A percentile compares a stretch with the other conserved stretches of the same genome.
Evolutionary conservation across 1,140 invertebrate genomes (phyloP).

Genomic region (Drosophila subpulchrella): DNA sequence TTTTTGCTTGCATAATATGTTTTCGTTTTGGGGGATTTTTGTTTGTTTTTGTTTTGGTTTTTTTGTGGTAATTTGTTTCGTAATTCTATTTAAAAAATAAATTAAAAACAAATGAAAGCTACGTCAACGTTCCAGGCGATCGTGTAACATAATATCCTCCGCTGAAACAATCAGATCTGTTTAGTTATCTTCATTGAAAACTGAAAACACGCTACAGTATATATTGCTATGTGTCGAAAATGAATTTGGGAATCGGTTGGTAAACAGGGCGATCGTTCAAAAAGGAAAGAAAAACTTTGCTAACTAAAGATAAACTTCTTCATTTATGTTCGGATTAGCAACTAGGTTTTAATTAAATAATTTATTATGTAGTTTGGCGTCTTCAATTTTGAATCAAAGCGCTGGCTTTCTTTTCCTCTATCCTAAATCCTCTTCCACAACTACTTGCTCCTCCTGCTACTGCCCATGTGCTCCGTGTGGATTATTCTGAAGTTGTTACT

Average conservation of each 20-base stretch:
- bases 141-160: constrained; percentile 32
- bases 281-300: constrained; percentile 59
- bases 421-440: background rate
- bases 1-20: constrained; percentile 39
- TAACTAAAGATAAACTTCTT: constrained; percentile 67
- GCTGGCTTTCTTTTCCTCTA: constrained; percentile 29
- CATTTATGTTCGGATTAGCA: constrained; percentile 33
- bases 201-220: constrained; percentile 35
- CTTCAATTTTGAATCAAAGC: constrained; percentile 77
- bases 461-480: constrained; percentile 14
- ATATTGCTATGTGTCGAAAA: constrained; percentile 36
- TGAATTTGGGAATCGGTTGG: constrained; percentile 14
- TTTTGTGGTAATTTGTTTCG: constrained; percentile 32
- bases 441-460: constrained; percentile 7
- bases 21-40: constrained; percentile 22
- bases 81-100: constrained; percentile 65
- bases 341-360: constrained; percentile 55
- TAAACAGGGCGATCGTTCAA: constrained; percentile 10
- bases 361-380: constrained; percentile 48
- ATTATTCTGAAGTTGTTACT: constrained; percentile 44
- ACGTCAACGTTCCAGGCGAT: constrained; percentile 52
- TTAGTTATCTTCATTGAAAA: constrained; percentile 38
- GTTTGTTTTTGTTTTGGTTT: constrained; percentile 32
- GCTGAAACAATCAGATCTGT: constrained; percentile 44
- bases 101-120: constrained; percentile 76